Evolutionary conservation across 1,140 invertebrate species (phyloP).

Genomic region (Nylanderia fulva): DNA sequence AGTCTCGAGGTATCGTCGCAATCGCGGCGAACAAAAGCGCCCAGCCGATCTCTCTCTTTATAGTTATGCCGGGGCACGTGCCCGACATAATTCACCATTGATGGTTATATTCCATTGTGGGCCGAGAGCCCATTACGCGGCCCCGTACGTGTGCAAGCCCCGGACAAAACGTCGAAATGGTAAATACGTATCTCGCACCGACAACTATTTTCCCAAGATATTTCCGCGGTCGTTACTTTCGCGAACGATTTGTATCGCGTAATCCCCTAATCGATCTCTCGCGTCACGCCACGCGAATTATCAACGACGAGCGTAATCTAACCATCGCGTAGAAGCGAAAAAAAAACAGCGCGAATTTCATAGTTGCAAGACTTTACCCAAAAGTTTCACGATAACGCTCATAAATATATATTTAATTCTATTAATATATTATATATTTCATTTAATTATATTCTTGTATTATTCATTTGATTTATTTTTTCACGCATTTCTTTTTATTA

Average conservation of each 20-base stretch:
- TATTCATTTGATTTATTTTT: too few relatives aligned
- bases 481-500: too few relatives aligned
- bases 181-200: constrained; percentile 68
- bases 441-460: too few relatives aligned
- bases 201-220: constrained; percentile 65
- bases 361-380: neutral
- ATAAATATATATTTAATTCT: too few relatives aligned
- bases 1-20: constrained; percentile 38
- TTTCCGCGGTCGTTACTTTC: constrained; percentile 8
- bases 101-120: constrained; percentile 82
- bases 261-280: constrained; percentile 51
- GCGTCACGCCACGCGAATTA: constrained; percentile 46
- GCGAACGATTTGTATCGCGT: constrained; percentile 55
- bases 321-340: constrained; percentile 31
- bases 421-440: too few relatives aligned
- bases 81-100: constrained; percentile 81
- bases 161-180: constrained; percentile 71
- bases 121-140: constrained; percentile 76
- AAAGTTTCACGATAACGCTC: constrained; percentile 1
- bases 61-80: constrained; percentile 79
- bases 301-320: constrained; percentile 30
- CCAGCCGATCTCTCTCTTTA: constrained; percentile 77
- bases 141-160: constrained; percentile 66
- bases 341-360: constrained; percentile 23
- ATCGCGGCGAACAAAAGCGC: constrained; percentile 72